Base-by-base conservation (phyloP, 2,888 invertebrate genomes). In the Limulus polyphemus region DNA sequence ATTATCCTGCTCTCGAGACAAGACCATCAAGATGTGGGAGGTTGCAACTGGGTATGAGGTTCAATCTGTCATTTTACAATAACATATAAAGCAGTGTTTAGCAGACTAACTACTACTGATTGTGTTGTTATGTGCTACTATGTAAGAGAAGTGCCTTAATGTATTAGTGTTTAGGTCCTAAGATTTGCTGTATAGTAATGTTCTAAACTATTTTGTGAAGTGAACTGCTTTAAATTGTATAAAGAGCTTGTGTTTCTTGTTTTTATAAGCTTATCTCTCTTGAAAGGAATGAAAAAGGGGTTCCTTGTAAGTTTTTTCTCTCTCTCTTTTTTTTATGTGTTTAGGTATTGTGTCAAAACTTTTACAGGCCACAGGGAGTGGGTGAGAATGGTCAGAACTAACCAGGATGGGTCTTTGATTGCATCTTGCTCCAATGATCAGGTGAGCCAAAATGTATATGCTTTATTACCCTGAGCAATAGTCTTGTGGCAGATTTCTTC, bases 1-100 rank as follows among this genome's bases (percentile, higher is more conserved):
- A 69, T 84, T 97, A 74, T 94, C 94, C 65, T 89, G 93, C 69
- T 97, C 97, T 71, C 84, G 99, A 72, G 99, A 99, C 79, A 95
- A 94, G 80, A 92, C 94, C 67, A 94, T 99, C 75, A 99, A 99
- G 81, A 91, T 99, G 82, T 99, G 99, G 99, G 99, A 99, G 78
- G 92, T 94, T 65, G 84, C 90, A 66, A 92, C 91, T 62, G 92
- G 91, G 84, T 89, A 74, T 77, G 81, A 73, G 32, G 32, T 32
- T 32, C 32, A 32, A 32, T 32, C 32, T 32, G 32, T 32, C 5
- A 32, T 32, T 32, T 32, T 32, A 32, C 4, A 4, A 32, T 32
- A 32, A 4, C 32, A 32, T 32, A 7, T 32, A 7, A 32, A 32
- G 5, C 32, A 32, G 32, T 32, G 32, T 32, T 32, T 32, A 32